phyloP scores from a whole-genome alignment of 2,888 invertebrate species.

The Cyaniris semiargus region DNA sequence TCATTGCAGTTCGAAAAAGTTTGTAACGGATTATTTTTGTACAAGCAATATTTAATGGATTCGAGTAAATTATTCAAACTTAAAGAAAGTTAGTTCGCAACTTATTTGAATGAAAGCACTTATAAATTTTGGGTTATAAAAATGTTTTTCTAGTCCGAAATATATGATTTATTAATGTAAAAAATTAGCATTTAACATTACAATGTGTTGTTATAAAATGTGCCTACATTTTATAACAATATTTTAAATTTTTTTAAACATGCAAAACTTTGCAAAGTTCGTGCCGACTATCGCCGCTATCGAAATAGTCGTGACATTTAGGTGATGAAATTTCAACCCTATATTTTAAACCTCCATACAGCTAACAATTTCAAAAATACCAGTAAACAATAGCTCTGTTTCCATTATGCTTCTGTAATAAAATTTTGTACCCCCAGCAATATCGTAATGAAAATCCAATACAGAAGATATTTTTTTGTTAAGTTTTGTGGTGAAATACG shows the following conservation, averaged over 20 bases:
- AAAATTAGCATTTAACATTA: too few species aligned
- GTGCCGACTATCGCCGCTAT: neutral
- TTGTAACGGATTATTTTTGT: conserved; percentile 8
- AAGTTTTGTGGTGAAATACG: neutral
- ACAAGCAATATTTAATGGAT: neutral
- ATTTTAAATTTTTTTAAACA: too few species aligned
- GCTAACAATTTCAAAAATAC: conserved; percentile 5
- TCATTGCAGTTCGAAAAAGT: conserved; percentile 23
- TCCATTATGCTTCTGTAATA: conserved; percentile 9
- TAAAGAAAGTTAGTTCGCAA: neutral
- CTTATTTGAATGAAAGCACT: neutral
- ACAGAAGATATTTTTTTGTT: neutral
- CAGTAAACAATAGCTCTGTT: neutral
- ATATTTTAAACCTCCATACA: neutral
- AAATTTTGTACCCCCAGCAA: conserved; percentile 6
- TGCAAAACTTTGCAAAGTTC: neutral
- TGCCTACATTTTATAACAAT: too few species aligned
- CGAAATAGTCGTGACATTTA: neutral
- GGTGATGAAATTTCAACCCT: neutral
- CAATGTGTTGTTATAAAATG: too few species aligned
- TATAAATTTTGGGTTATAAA: too few species aligned
- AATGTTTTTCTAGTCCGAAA: too few species aligned
- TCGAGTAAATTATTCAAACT: neutral
- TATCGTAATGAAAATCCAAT: conserved; percentile 16
- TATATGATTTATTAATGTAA: too few species aligned